phyloP scores from a whole-genome alignment of 2,888 invertebrate species.

The Stenotaenia linearis region DNA sequence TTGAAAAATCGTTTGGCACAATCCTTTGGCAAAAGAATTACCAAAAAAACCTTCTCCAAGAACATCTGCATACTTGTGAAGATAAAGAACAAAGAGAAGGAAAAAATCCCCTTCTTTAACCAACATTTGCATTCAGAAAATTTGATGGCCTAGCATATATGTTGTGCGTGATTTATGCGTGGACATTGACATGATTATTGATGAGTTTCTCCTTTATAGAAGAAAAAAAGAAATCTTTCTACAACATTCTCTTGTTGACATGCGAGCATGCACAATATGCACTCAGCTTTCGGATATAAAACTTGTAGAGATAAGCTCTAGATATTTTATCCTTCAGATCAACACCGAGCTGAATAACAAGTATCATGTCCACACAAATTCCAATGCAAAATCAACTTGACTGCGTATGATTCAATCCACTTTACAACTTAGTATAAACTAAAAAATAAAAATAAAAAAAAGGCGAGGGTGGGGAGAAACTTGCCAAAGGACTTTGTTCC shows the following conservation, averaged over 20 bases:
- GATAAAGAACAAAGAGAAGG: neutral
- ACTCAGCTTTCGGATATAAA: constrained; percentile 11
- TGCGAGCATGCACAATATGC: constrained; percentile 11
- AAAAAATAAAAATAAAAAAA: neutral
- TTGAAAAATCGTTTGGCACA: constrained; percentile 17
- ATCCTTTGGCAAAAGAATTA: constrained; percentile 19
- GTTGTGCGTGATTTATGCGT: constrained; percentile 27
- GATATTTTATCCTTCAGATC: constrained; percentile 4
- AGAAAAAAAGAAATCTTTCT: neutral
- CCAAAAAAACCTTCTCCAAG: neutral
- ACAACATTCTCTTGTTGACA: constrained; percentile 15
- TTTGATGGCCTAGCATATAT: constrained; percentile 15
- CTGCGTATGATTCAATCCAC: neutral
- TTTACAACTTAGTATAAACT: neutral
- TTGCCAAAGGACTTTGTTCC: constrained; percentile 1
- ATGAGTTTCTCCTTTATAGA: constrained; percentile 1
- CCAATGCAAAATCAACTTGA: constrained; percentile 2
- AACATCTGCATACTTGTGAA: constrained; percentile 1
- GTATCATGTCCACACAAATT: constrained; percentile 19
- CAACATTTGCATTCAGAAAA: constrained; percentile 19
- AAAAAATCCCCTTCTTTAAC: neutral
- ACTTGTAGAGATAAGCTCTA: constrained; percentile 15
- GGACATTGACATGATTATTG: constrained; percentile 27
- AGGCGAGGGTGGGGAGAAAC: neutral
- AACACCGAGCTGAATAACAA: constrained; percentile 19